Percentiles rank a stretch among this genome's conserved stretches.
Evolutionary conservation across 2,113 vertebrate species (phyloP).

Genomic region (Epinephelus moara): DNA sequence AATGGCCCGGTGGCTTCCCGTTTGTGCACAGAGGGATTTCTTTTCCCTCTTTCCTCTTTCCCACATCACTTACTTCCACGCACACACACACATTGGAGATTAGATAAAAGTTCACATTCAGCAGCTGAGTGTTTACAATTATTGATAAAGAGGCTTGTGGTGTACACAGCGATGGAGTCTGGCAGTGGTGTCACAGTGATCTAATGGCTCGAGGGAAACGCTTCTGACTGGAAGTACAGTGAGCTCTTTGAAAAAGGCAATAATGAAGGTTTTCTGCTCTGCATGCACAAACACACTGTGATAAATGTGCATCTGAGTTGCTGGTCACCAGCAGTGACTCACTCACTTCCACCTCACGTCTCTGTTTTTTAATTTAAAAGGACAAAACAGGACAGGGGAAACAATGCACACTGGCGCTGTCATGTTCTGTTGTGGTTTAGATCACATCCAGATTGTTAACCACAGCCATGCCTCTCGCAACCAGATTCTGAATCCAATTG

Average conservation of each 20-base stretch:
- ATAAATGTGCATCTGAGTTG: slow-evolving; percentile 15
- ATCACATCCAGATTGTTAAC: not conserved
- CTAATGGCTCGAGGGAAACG: slow-evolving; percentile 41
- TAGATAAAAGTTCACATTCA: slow-evolving; percentile 51
- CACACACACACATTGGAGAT: slow-evolving; percentile 23
- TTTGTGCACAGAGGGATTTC: slow-evolving; percentile 24
- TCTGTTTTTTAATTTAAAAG: not conserved
- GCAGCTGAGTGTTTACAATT: slow-evolving; percentile 48
- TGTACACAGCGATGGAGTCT: slow-evolving; percentile 31
- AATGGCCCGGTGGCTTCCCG: slow-evolving; percentile 37
- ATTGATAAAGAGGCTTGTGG: slow-evolving; percentile 53
- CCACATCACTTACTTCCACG: slow-evolving; percentile 30
- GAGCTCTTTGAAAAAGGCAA: slow-evolving; percentile 33
- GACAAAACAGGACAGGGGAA: not conserved
- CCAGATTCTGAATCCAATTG: slow-evolving; percentile 7
- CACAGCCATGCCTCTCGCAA: slow-evolving; percentile 2
- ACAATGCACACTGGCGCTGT: not conserved
- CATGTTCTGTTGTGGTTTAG: not conserved
- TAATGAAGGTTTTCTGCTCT: slow-evolving; percentile 23
- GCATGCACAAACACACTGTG: not conserved
- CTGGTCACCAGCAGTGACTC: slow-evolving; percentile 19
- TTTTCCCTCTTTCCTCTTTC: slow-evolving; percentile 28
- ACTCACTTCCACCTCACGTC: not conserved
- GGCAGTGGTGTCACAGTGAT: slow-evolving; percentile 26
- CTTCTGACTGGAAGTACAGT: slow-evolving; percentile 45